These are phyloP conservation scores for Ophthalmolycus amberensis DNA, from an alignment of 2,113 vertebrate species.

Conservation along the genomic window DNA sequence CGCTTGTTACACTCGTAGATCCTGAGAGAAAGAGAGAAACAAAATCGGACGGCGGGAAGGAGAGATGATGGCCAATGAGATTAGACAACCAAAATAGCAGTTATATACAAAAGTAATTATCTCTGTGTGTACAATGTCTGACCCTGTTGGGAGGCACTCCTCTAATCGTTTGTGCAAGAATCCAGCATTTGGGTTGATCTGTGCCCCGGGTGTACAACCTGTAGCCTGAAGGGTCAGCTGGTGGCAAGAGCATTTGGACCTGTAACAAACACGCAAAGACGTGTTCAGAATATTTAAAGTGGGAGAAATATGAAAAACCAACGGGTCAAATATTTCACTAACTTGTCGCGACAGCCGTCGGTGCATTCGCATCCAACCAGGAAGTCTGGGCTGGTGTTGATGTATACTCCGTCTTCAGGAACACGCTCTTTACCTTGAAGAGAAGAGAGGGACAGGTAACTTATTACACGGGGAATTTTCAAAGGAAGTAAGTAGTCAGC, in stretches of 20 bases:
- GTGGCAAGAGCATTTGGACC: conserved; percentile 95
- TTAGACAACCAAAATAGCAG: neutral
- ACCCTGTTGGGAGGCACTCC: conserved; percentile 97
- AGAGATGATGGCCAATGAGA: neutral
- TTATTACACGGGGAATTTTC: neutral
- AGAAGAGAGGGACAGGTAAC: neutral
- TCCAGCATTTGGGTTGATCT: conserved; percentile 90
- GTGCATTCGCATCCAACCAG: conserved; percentile 97
- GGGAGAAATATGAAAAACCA: neutral
- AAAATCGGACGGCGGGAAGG: neutral
- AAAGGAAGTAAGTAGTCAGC: neutral
- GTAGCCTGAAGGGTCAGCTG: conserved; percentile 96
- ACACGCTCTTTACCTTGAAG: conserved; percentile 88
- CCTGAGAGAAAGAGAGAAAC: conserved; percentile 64
- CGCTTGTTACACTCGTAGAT: conserved; percentile 97
- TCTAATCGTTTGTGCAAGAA: conserved; percentile 94
- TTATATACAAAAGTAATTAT: conserved; percentile 22
- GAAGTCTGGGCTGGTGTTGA: conserved; percentile 94
- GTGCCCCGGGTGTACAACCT: conserved; percentile 92
- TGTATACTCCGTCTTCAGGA: conserved; percentile 93
- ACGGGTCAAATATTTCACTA: conserved; percentile 58
- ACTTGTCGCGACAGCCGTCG: conserved; percentile 97
- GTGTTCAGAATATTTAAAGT: neutral
- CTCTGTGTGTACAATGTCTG: conserved; percentile 50
- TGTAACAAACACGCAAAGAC: conserved; percentile 62